Conservation (phyloP, 30 jellyfish, hydroid and myxozoan genomes). For the Hydractinia echinata region DNA sequence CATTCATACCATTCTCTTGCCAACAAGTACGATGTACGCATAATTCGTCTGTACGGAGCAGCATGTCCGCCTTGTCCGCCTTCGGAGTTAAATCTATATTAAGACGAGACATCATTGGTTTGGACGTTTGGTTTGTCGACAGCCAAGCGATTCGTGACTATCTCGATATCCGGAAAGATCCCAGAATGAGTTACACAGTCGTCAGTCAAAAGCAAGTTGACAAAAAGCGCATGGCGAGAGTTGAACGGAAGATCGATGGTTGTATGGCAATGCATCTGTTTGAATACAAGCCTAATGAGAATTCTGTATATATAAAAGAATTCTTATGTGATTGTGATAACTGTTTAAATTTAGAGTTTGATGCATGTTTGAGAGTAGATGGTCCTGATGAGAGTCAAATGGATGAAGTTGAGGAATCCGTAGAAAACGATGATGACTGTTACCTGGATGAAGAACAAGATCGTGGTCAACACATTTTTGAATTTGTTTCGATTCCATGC, state of each 20-base stretch:
- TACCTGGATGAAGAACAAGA: conserved; percentile 3
- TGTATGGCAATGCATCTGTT: conserved; percentile 4
- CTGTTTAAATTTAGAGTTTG: not conserved
- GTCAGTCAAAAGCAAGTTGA: conserved; percentile 1
- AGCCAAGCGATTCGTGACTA: not conserved
- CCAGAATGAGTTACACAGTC: conserved; percentile 5
- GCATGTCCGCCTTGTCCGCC: no score
- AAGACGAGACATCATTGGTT: conserved; percentile 1
- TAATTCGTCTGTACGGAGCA: no score
- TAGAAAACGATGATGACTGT: not conserved
- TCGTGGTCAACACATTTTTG: not conserved
- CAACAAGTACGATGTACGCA: no score
- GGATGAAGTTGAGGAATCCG: not conserved
- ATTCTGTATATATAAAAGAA: not conserved
- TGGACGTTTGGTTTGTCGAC: not conserved
- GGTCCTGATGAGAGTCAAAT: not conserved
- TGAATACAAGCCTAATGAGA: conserved; percentile 1
- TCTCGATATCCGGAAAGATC: not conserved
- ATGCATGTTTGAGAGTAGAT: not conserved
- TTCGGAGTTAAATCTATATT: conserved; percentile 16
- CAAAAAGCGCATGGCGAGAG: not conserved
- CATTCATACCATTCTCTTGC: no score
- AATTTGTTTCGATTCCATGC: not conserved
- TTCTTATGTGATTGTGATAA: no score
- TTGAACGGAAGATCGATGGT: not conserved